A percentile compares a stretch with the other conserved stretches of the same genome.
Conservation (phyloP, 2,113 vertebrate species). For the Nothoprocta perdicaria region DNA sequence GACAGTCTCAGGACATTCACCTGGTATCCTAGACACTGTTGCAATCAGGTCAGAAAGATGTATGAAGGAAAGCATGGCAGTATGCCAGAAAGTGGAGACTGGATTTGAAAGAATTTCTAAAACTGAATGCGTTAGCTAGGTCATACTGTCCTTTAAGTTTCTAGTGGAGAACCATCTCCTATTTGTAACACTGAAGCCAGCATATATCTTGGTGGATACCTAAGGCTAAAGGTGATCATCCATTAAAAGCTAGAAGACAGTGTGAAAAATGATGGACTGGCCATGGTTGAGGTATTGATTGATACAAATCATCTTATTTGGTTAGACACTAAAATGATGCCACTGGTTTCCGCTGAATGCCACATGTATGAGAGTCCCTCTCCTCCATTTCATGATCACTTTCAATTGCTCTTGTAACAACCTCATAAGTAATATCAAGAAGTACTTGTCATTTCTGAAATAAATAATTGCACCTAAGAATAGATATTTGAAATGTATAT, state of each 20-base stretch:
- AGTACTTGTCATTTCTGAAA: too few species aligned
- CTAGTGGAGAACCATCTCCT: neutral
- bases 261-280: neutral
- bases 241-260: neutral
- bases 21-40: conserved; percentile 67
- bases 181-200: neutral
- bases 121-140: neutral
- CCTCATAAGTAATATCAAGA: neutral
- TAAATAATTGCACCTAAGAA: neutral
- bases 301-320: neutral
- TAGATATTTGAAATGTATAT: neutral
- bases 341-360: neutral
- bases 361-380: neutral
- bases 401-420: neutral
- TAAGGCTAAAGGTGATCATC: neutral
- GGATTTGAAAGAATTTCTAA: neutral
- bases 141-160: neutral
- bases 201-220: neutral
- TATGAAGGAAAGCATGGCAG: conserved; percentile 26
- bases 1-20: conserved; percentile 60
- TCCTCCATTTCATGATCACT: neutral
- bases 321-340: neutral
- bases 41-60: conserved; percentile 57
- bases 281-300: neutral
- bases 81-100: conserved; percentile 61